Percentiles rank a stretch among this genome's conserved stretches.
Evolutionary conservation across 1,140 invertebrate species (phyloP).

Genomic region (Drosophila cardini): DNA sequence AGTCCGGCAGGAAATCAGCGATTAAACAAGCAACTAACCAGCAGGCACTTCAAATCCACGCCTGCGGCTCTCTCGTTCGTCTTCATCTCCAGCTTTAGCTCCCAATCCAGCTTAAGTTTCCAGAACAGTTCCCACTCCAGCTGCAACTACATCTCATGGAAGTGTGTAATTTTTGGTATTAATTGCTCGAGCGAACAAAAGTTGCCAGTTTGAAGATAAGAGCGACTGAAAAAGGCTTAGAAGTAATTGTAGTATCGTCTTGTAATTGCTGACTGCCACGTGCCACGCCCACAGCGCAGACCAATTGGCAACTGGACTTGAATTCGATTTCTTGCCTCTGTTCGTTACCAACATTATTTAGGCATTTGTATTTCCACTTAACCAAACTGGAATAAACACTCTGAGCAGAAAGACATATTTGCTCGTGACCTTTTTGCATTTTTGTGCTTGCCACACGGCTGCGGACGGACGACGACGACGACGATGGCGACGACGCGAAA

Average conservation of each 20-base stretch:
- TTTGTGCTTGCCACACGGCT: conserved; percentile 14
- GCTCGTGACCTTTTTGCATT: conserved; percentile 64
- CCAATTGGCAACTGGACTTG: conserved; percentile 52
- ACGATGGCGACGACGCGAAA: conserved; percentile 49
- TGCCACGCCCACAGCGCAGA: conserved; percentile 47
- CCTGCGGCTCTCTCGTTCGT: conserved; percentile 34
- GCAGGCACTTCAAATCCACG: conserved; percentile 48
- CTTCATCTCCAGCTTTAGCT: background rate
- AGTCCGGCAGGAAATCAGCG: conserved; percentile 75
- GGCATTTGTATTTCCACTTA: conserved; percentile 16
- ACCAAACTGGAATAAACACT: background rate
- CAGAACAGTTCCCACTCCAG: background rate
- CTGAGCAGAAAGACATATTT: conserved; percentile 41
- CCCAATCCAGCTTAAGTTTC: background rate
- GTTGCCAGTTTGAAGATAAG: conserved; percentile 67
- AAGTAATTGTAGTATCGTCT: conserved; percentile 76
- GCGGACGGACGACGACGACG: background rate
- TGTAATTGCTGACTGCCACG: conserved; percentile 69
- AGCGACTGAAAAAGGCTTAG: conserved; percentile 40
- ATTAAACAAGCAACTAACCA: conserved; percentile 77
- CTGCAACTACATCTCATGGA: conserved; percentile 37
- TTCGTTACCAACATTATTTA: conserved; percentile 1
- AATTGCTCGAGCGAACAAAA: conserved; percentile 68
- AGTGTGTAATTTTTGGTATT: conserved; percentile 81
- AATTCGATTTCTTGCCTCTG: conserved; percentile 4